These are phyloP conservation scores for Drosophila incognita DNA, from an alignment of 2,888 invertebrate genomes.

Conservation along the genomic window DNA sequence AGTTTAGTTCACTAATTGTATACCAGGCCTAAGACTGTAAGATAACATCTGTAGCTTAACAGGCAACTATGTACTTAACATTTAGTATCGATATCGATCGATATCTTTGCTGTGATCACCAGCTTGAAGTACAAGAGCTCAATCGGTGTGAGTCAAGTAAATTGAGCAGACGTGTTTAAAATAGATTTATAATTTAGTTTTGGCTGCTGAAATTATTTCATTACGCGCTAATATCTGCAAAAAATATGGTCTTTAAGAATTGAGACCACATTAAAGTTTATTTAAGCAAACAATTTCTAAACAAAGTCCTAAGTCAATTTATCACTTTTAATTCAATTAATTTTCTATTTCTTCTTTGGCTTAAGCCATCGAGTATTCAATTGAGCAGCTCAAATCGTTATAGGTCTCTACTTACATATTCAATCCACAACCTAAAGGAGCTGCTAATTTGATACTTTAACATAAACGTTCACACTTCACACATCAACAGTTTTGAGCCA, in stretches of 20 bases:
- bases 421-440: not conserved
- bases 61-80: too few species aligned
- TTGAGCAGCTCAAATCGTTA: not conserved
- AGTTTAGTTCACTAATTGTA: not conserved
- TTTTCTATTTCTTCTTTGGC: not conserved
- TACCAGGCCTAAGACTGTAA: not conserved
- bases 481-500: conserved; percentile 19
- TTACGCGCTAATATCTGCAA: too few species aligned
- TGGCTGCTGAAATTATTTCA: too few species aligned
- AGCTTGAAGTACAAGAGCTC: too few species aligned
- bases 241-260: not conserved
- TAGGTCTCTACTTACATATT: not conserved
- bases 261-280: not conserved
- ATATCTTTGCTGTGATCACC: too few species aligned
- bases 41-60: too few species aligned
- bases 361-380: not conserved
- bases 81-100: too few species aligned
- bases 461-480: conserved; percentile 31
- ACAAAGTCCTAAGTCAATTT: not conserved
- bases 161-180: too few species aligned
- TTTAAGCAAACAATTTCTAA: not conserved
- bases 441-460: conserved; percentile 29
- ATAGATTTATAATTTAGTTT: too few species aligned
- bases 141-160: too few species aligned
- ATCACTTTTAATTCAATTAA: not conserved